These are phyloP conservation scores for Ctenomys sociabilis DNA, from an alignment of 2,113 vertebrate genomes.

Conservation along the genomic window DNA sequence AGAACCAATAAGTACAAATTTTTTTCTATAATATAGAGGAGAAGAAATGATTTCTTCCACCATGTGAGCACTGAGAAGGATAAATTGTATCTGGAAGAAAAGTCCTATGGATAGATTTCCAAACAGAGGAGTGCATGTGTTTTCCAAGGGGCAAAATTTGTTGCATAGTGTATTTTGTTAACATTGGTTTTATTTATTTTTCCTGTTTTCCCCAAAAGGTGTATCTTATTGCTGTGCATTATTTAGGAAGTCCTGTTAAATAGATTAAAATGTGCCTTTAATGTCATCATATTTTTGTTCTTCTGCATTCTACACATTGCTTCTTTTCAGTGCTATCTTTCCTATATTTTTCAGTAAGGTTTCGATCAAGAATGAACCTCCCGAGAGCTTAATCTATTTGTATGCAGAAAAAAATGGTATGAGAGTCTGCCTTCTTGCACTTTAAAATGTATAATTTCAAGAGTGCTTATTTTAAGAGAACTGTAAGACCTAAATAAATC, in stretches of 20 bases:
- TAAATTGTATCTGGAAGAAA: conserved; percentile 65
- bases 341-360: not conserved
- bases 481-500: conserved; percentile 4
- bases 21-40: not conserved
- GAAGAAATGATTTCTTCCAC: conserved; percentile 5
- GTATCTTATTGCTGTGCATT: not conserved
- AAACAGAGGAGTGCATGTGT: conserved; percentile 50
- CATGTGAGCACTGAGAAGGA: not conserved
- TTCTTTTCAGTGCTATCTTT: not conserved
- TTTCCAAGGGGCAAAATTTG: conserved; percentile 51
- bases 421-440: not conserved
- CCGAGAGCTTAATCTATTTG: not conserved
- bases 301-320: not conserved
- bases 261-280: not conserved
- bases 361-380: not conserved
- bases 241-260: not conserved
- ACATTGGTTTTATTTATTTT: not conserved
- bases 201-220: conserved; percentile 18
- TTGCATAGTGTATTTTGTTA: not conserved
- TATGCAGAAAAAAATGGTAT: not conserved
- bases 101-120: conserved; percentile 57
- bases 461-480: conserved; percentile 29
- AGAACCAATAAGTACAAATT: not conserved
- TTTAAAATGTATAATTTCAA: not conserved
- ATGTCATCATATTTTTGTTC: not conserved